Conservation (phyloP, 2,888 invertebrate genomes). For the Podabrus alpinus region DNA sequence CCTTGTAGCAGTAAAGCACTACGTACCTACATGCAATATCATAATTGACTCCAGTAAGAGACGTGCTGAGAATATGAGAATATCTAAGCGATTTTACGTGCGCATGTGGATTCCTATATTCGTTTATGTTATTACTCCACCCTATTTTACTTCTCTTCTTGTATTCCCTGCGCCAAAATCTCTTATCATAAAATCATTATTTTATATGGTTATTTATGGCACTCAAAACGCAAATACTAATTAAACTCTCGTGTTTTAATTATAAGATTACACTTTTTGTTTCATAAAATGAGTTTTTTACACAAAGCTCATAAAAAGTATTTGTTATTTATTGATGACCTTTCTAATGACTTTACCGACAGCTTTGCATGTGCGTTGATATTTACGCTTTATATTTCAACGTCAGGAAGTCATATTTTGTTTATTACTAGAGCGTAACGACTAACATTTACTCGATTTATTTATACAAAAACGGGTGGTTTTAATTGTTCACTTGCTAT, state of each 20-base stretch:
- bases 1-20: conserved; percentile 2
- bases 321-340: conserved; percentile 14
- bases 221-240: conserved; percentile 17
- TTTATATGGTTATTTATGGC: conserved; percentile 29
- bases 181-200: conserved; percentile 27
- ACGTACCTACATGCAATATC: conserved; percentile 11
- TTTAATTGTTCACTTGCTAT: conserved; percentile 12
- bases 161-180: conserved; percentile 10
- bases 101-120: conserved; percentile 19
- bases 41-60: conserved; percentile 25
- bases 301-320: background rate
- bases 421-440: conserved; percentile 33
- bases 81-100: conserved; percentile 16
- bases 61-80: conserved; percentile 25
- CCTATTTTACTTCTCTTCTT: conserved; percentile 13
- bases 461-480: conserved; percentile 7
- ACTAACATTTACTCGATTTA: conserved; percentile 32
- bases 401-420: conserved; percentile 28
- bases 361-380: conserved; percentile 31
- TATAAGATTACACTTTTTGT: background rate
- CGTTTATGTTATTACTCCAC: conserved; percentile 17
- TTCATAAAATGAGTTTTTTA: background rate
- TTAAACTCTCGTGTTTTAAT: conserved; percentile 21
- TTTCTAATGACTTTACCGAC: conserved; percentile 25
- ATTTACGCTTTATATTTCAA: conserved; percentile 24